Evolutionary conservation across 2,888 invertebrate species (phyloP), one percentile per base, ranked within the genome.

Genomic region (Lamellibrachia columna): DNA sequence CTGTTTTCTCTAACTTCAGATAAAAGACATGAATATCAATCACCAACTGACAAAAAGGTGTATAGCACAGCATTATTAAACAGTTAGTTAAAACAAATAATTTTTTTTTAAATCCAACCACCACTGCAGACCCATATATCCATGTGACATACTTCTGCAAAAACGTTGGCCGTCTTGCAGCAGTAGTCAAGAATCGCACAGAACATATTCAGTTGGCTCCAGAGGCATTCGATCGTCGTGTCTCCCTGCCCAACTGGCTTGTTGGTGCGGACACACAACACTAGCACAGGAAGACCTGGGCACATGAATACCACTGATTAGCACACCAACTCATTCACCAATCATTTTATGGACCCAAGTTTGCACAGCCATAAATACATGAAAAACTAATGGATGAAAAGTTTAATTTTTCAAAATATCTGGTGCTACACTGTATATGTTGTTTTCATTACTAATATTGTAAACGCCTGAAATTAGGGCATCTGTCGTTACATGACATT

Each of bases 171-270:
- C 55, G 94, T 94, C 52, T 93, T 92, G 52, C 94, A 91, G 9
- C 94, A 93, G 92, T 94, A 93, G 53, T 95, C 95, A 53, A 94
- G 93, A 11, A 95, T 93, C 92, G 93, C 93, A 11, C 94, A 92
- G 28, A 94, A 94, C 6, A 94, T 90, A 92, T 94, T 94, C 92
- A 94, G 90, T 7, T 93, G 93, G 7, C 93, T 93, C 94, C 94
- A 94, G 92, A 94, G 60, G 52, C 93, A 92, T 52, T 92, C 92
- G 91, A 91, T 55, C 75, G 75, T 75, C 75, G 75, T 75, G 75
- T 15, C 60, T 90, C 90, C 55, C n/a, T 53, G 28, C 15, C 91
- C 22, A 6, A 53, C n/a, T 53, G 58, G 53, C 28, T 58, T 91
- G 91, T 91, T 53, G n/a, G 91, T 11, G 1, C 91, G 53, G 53